These are phyloP conservation scores for Didymodactylos carnosus DNA, from an alignment of 2,888 invertebrate genomes.

Conservation along the genomic window DNA sequence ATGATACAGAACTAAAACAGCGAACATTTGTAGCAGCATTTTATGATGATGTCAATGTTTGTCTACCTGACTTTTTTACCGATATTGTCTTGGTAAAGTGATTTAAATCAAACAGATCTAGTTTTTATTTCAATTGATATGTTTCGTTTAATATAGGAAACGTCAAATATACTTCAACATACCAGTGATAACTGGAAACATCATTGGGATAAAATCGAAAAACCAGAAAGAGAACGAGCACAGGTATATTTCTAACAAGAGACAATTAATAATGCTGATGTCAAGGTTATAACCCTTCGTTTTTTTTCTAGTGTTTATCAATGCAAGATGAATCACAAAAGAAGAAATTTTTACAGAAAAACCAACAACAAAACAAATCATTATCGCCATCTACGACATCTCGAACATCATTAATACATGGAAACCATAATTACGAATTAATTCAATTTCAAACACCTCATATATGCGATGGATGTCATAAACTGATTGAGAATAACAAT, in stretches of 20 bases:
- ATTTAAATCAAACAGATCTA: too few relatives aligned
- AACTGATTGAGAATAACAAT: neutral
- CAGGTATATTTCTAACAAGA: too few relatives aligned
- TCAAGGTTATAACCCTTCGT: neutral
- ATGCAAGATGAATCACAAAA: neutral
- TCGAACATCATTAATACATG: neutral
- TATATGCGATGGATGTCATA: neutral
- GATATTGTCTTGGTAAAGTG: neutral
- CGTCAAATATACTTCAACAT: neutral
- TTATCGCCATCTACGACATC: neutral
- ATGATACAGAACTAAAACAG: neutral
- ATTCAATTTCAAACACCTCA: neutral
- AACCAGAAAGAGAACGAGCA: neutral
- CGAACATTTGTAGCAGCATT: neutral
- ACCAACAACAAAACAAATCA: neutral
- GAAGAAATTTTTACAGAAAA: neutral
- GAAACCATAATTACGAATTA: neutral
- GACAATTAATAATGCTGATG: too few relatives aligned
- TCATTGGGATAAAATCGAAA: neutral
- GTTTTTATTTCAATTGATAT: too few relatives aligned
- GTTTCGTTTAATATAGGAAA: too few relatives aligned
- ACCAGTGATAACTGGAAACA: neutral
- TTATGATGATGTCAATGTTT: neutral
- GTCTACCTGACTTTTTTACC: neutral
- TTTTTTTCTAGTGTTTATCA: neutral